Conservation (phyloP, 1,140 invertebrate genomes). For the Rhyzopertha dominica region DNA sequence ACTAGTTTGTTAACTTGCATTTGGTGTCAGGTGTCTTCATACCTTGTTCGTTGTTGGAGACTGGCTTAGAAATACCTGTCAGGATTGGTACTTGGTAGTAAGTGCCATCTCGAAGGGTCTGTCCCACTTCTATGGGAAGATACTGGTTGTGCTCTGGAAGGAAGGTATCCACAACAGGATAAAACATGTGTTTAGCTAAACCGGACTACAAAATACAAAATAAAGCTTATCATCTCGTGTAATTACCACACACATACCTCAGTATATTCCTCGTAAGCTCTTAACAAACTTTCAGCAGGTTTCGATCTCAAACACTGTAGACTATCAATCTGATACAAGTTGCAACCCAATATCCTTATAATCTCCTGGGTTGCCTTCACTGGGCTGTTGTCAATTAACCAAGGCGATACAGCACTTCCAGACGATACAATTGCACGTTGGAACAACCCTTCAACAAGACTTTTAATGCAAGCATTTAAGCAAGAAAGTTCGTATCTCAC, state of each 20-base stretch:
- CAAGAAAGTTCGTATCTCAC: slow-evolving; percentile 37
- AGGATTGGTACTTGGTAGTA: slow-evolving; percentile 50
- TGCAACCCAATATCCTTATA: slow-evolving; percentile 51
- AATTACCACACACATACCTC: slow-evolving; percentile 44
- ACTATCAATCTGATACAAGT: slow-evolving; percentile 34
- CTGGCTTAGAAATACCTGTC: slow-evolving; percentile 53
- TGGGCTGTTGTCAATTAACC: slow-evolving; percentile 52
- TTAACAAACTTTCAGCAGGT: slow-evolving; percentile 50
- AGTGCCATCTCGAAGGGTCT: slow-evolving; percentile 46
- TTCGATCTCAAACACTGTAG: slow-evolving; percentile 62
- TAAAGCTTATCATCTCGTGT: slow-evolving; percentile 3
- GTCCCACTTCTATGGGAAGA: slow-evolving; percentile 48
- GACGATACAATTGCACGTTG: slow-evolving; percentile 66
- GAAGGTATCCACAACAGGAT: slow-evolving; percentile 56
- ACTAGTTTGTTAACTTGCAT: slow-evolving; percentile 1
- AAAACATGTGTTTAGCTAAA: slow-evolving; percentile 51
- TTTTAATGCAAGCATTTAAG: not conserved
- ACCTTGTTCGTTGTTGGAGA: slow-evolving; percentile 14
- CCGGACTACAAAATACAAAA: slow-evolving; percentile 19
- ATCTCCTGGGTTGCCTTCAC: slow-evolving; percentile 55
- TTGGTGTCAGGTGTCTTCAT: not conserved
- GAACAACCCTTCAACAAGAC: slow-evolving; percentile 53
- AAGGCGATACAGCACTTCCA: slow-evolving; percentile 60
- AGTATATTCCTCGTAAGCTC: slow-evolving; percentile 55
- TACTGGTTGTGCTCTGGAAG: slow-evolving; percentile 52